Evolutionary conservation across 2,797 vertebrate genomes (phyloP).

Genomic region (Semaprochilodus insignis): DNA sequence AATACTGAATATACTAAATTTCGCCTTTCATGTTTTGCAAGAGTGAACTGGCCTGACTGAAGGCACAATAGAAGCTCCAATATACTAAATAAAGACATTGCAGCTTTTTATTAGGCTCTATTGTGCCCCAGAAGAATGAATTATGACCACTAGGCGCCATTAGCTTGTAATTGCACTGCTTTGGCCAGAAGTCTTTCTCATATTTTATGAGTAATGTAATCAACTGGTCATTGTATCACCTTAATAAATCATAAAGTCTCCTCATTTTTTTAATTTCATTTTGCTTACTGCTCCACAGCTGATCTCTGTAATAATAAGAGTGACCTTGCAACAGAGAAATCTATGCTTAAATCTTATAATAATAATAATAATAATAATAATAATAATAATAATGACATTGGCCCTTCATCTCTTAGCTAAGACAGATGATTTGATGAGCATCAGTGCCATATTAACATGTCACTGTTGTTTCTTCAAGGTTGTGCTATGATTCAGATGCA

Average conservation of each 20-base stretch:
- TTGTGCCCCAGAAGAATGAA: slow-evolving; percentile 29
- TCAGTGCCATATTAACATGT: background rate
- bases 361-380: slow-evolving; percentile 7
- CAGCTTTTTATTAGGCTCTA: slow-evolving; percentile 39
- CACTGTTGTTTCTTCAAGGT: slow-evolving; percentile 8
- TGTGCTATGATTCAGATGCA: slow-evolving; percentile 14
- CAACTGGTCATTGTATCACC: slow-evolving; percentile 46
- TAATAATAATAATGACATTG: background rate
- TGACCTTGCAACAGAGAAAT: slow-evolving; percentile 12
- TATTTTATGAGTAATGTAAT: slow-evolving; percentile 51
- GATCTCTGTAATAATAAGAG: slow-evolving; percentile 19
- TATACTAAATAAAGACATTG: slow-evolving; percentile 18
- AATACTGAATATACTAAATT: background rate
- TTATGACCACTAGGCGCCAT: slow-evolving; percentile 41
- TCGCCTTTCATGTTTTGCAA: background rate
- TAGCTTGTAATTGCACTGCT: slow-evolving; percentile 46
- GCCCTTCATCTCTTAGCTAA: background rate
- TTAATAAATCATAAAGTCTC: slow-evolving; percentile 51
- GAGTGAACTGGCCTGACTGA: background rate
- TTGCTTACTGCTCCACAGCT: slow-evolving; percentile 31
- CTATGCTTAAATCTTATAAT: background rate
- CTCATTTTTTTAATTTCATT: slow-evolving; percentile 43
- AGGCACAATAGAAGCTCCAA: background rate
- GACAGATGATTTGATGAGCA: background rate
- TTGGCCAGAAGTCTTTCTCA: slow-evolving; percentile 45